phyloP scores from a whole-genome alignment of 2,113 vertebrate species.

The Dipodomys stephensi region DNA sequence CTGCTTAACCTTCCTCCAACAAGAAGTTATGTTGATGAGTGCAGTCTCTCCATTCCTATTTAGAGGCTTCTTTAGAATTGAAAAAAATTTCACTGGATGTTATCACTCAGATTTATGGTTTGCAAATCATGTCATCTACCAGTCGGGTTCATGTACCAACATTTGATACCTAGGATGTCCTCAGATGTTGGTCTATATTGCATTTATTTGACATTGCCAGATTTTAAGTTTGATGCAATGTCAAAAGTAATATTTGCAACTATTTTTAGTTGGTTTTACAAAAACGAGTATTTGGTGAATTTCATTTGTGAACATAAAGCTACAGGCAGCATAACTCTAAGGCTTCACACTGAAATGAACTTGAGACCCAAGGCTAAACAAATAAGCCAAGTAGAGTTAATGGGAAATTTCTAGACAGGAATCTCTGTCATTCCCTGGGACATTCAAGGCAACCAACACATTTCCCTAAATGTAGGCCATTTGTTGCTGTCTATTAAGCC shows the following conservation, averaged over 20 bases:
- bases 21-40: background rate
- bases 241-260: background rate
- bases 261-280: constrained; percentile 9
- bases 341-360: constrained; percentile 18
- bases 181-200: constrained; percentile 38
- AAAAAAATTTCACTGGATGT: background rate
- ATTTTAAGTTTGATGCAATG: background rate
- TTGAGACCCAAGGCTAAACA: constrained; percentile 26
- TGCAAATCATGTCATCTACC: background rate
- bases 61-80: background rate
- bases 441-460: constrained; percentile 33
- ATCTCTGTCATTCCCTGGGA: constrained; percentile 44
- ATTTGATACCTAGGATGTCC: background rate
- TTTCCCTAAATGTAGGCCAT: constrained; percentile 62
- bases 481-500: constrained; percentile 40
- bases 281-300: constrained; percentile 40
- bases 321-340: constrained; percentile 52
- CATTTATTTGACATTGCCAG: background rate
- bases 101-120: constrained; percentile 2
- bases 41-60: too few species aligned
- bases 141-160: background rate
- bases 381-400: background rate
- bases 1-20: background rate
- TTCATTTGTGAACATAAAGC: constrained; percentile 60
- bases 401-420: background rate